Conservation (phyloP, 1,140 invertebrate genomes). For the Drosophila funebris region DNA sequence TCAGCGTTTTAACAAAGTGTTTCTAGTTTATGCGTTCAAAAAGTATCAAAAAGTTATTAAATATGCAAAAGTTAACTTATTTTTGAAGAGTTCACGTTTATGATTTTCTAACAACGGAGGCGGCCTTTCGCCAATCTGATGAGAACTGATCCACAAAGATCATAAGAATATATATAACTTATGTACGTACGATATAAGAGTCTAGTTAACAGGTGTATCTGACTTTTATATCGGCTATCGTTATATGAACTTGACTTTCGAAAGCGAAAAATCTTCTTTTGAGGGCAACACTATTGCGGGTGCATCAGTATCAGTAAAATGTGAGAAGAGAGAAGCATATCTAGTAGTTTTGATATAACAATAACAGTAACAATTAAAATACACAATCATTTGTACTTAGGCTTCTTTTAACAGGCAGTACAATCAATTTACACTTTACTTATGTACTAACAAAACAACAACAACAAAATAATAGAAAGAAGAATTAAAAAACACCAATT, state of each 20-base stretch:
- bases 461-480: constrained; percentile 20
- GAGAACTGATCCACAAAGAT: not conserved
- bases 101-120: constrained; percentile 39
- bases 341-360: constrained; percentile 26
- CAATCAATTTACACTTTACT: constrained; percentile 39
- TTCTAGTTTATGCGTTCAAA: constrained; percentile 59
- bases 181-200: not conserved
- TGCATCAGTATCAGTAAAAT: constrained; percentile 42
- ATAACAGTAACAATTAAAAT: too few species aligned
- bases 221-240: constrained; percentile 1
- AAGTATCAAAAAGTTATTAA: constrained; percentile 48
- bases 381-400: constrained; percentile 54
- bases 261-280: constrained; percentile 12
- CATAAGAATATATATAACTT: not conserved
- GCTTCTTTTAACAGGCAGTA: constrained; percentile 42
- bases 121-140: not conserved
- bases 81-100: constrained; percentile 43
- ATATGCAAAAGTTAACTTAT: constrained; percentile 48
- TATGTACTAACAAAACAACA: constrained; percentile 44
- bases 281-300: constrained; percentile 17
- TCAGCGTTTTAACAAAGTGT: constrained; percentile 54
- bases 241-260: constrained; percentile 3
- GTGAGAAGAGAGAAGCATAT: constrained; percentile 16
- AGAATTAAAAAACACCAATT: constrained; percentile 33
- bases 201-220: constrained; percentile 8